These are phyloP conservation scores for Diachrysia chrysitis DNA, from an alignment of 2,888 invertebrate genomes.

Conservation along the genomic window DNA sequence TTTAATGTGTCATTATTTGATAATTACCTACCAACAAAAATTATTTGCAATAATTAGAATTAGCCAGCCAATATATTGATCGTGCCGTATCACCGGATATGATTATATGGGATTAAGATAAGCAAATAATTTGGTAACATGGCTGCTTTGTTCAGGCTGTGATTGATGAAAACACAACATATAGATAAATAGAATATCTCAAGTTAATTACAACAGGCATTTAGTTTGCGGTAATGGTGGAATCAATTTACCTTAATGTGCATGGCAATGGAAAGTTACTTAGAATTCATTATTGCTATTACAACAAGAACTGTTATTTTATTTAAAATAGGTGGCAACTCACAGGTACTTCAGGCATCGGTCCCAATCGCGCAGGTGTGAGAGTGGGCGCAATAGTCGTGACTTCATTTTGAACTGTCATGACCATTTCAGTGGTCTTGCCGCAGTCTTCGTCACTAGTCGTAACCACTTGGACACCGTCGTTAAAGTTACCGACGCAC, in stretches of 20 bases:
- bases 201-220: background rate
- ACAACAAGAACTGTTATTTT: background rate
- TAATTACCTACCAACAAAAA: background rate
- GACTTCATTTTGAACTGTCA: slow-evolving; percentile 18
- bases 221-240: background rate
- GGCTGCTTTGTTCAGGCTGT: background rate
- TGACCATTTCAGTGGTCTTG: background rate
- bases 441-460: slow-evolving; percentile 64
- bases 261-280: background rate
- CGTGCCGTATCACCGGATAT: background rate
- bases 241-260: background rate
- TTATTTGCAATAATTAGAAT: background rate
- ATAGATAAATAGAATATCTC: background rate
- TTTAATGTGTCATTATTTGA: background rate
- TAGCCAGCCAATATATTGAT: slow-evolving; percentile 5
- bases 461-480: slow-evolving; percentile 78
- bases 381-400: slow-evolving; percentile 30
- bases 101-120: background rate
- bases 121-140: background rate
- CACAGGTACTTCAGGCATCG: slow-evolving; percentile 11
- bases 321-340: slow-evolving; percentile 6
- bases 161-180: slow-evolving; percentile 1
- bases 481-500: slow-evolving; percentile 82
- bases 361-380: background rate
- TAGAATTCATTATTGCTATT: background rate